These are phyloP conservation scores for Sprattus sprattus DNA, from an alignment of 2,113 vertebrate species.

Conservation along the genomic window DNA sequence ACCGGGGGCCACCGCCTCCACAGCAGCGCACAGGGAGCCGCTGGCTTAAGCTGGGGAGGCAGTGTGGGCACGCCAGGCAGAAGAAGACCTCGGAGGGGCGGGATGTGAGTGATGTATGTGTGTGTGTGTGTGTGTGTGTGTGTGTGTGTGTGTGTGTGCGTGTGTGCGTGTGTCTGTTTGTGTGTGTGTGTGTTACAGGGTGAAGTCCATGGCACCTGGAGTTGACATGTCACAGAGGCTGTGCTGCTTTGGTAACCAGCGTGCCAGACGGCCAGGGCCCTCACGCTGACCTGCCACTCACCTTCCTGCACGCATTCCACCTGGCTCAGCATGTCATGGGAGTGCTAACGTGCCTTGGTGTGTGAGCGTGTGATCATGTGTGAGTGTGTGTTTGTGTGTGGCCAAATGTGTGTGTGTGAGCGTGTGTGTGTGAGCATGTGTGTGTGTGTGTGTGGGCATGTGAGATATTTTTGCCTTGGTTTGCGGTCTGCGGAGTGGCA, in stretches of 20 bases:
- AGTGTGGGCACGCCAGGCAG: not conserved
- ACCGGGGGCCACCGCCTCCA: not conserved
- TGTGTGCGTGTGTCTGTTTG: conserved; percentile 13
- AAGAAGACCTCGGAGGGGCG: not conserved
- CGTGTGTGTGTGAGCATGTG: conserved; percentile 33
- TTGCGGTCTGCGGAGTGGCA: not conserved
- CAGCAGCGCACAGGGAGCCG: not conserved
- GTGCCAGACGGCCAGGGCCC: not conserved
- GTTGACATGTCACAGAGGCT: not conserved
- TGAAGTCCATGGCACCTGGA: not conserved
- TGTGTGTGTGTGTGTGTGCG: not conserved
- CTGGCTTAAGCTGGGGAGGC: not conserved
- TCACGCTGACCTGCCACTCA: conserved; percentile 4
- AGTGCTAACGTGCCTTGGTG: conserved; percentile 4
- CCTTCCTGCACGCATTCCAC: conserved; percentile 14
- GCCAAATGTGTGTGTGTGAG: conserved; percentile 2
- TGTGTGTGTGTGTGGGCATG: conserved; percentile 44
- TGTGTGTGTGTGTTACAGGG: not conserved
- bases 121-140: no score
- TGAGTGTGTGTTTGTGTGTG: conserved; percentile 21
- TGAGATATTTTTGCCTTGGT: conserved; percentile 3
- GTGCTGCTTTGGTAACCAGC: not conserved
- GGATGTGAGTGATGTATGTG: not conserved
- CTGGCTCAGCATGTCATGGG: conserved; percentile 15
- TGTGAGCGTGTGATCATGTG: not conserved